Base-by-base conservation (phyloP, 2,888 invertebrate species). In the Ptycholaimellus sp. region DNA sequence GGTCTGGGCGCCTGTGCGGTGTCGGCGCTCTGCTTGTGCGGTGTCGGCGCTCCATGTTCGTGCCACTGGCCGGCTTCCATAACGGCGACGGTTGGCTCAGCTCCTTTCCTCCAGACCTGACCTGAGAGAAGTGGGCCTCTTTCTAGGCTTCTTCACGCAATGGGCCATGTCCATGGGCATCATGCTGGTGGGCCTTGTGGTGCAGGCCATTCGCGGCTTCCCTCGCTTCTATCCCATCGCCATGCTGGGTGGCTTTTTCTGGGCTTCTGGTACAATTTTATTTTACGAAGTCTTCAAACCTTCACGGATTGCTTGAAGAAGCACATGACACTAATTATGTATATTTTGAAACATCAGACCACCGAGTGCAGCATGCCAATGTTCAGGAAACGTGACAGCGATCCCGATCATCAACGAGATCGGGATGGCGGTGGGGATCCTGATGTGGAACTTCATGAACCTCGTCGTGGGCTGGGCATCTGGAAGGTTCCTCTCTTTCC, bases 101-200 rank as follows among this genome's bases (percentile, higher is more conserved):
- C n/a, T n/a, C n/a, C n/a, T n/a, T n/a, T n/a, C n/a, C n/a, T n/a
- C n/a, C n/a, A n/a, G n/a, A n/a, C n/a, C n/a, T n/a, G n/a, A n/a
- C n/a, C n/a, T n/a, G n/a, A n/a, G 3, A 20, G 21, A 19, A 6
- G 3, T 3, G 11, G n/a, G 3, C 11, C 5, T 16, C 36, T 29
- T 38, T 51, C 4, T 46, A 64, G 64, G 64, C 7, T 53, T 66
- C 47, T 64, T 66, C 46, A 63, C 64, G 46, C 66, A 66, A 47
- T 64, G 60, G 60, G 46, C 65, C 27, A 48, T 63, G 43, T 59
- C 62, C 39, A 48, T 49, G 27, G 59, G 58, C 16, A 58, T 63
- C 27, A 58, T 62, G 43, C 30, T 53, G 30, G 48, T 54, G 21
- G 64, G 64, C 13, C 59, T 51, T 14, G 44, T 57, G n/a, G 51